Evolutionary conservation across 2,888 invertebrate genomes (phyloP), one percentile per base, ranked within the genome.

Genomic region (Miltochrista miniata): DNA sequence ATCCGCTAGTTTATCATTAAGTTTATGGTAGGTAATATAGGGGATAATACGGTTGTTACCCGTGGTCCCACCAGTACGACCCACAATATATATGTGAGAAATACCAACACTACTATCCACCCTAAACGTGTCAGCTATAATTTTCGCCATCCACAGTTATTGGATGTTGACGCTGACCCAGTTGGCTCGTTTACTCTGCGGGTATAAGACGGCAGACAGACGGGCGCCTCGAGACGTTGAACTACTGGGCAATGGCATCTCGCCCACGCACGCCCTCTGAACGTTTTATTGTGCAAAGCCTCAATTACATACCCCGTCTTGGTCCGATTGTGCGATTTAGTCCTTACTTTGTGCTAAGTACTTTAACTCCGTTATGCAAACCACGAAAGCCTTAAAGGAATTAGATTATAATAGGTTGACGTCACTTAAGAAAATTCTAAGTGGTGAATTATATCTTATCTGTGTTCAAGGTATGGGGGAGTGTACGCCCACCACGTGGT

Each of bases 171-270:
- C 47, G 38, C 66, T 76, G 76, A 75, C 79, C 78, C 73, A 80
- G 62, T 77, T 81, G 76, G 73, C 77, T 51, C 54, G 60, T 63
- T 68, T 76, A 70, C 76, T 74, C 71, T 73, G 69, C 59, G 61
- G 72, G 57, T 56, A 61, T 60, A 61, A 65, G 88, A 74, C 84
- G 87, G 75, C 88, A 88, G 89, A 86, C 89, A 66, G 87, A 70
- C 87, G 81, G 88, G 85, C 86, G 85, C 85, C 85, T 10, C 43
- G 47, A 57, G 60, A 56, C 64, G 60, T 62, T 59, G 60, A 68
- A 59, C 68, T 61, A 64, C 67, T 54, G 58, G 54, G 70, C 74
- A 74, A 72, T 72, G 70, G 64, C 66, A 59, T 61, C 59, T 64
- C 68, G 73, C 72, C 69, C 59, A 74, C 70, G 52, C 54, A 38